Base-by-base conservation (phyloP, 2,888 invertebrate genomes). In the Rhamnusium bicolor region DNA sequence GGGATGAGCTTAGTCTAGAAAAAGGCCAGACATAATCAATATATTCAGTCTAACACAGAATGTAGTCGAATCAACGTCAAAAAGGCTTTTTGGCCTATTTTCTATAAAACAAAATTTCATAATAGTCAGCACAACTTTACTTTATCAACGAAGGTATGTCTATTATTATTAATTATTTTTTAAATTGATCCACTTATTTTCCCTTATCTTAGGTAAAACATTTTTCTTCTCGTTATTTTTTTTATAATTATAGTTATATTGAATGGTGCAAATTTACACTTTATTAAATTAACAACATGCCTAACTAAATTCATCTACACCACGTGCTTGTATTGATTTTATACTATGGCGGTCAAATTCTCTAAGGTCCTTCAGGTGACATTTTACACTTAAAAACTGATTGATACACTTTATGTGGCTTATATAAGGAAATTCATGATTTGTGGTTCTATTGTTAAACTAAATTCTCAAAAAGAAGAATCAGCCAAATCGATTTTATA, bases 31-130 rank as follows among this genome's bases (percentile, higher is more conserved):
- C 69, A 49, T 40, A 77, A 78, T 76, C 76, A 65, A 79, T 76
- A 73, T 71, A 32, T 66, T 62, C 81, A 87, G 86, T 87, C 82
- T 82, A 76, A 78, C 83, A 82, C 85, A 86, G 80, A 85, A 87
- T 87, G 87, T 87, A 87, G 87, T 83, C 84, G 79, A 68, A 77
- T 75, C 73, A 78, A 75, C 73, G 79, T 75, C 68, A 70, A 74
- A 74, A 77, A 78, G 84, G 85, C 85, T 83, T 66, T 80, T 18
- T 54, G 62, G 78, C 76, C 78, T 76, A 70, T 61, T 8, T 53
- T 14, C 29, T 32, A 51, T 60, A 63, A 40, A 51, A 65, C 29
- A 19, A 61, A 53, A 18, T 19, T 29, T 29, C 27, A 10, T 16
- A 65, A 65, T 54, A 19, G 47, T 18, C 58, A 58, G 49, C 56